Evolutionary conservation across 2,888 invertebrate species (phyloP).

Genomic region (Drosophila greeni): DNA sequence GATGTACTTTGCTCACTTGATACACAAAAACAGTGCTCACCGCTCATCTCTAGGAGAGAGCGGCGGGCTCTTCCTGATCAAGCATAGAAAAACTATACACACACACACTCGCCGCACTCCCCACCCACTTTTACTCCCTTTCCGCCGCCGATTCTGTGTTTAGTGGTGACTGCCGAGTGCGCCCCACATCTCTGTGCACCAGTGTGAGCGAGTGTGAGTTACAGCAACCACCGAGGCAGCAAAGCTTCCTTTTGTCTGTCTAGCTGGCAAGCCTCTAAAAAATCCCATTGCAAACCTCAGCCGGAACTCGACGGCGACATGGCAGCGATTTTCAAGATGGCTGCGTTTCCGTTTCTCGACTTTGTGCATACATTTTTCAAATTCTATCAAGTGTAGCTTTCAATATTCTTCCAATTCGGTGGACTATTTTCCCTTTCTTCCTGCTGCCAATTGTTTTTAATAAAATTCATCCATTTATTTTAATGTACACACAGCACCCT

Average conservation of each 20-base stretch:
- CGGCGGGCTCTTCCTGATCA: slow-evolving; percentile 50
- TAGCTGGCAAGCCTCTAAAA: slow-evolving; percentile 45
- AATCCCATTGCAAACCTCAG: slow-evolving; percentile 42
- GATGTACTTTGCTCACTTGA: slow-evolving; percentile 48
- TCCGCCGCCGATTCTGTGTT: slow-evolving; percentile 50
- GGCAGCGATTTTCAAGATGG: slow-evolving; percentile 63
- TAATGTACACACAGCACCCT: background rate
- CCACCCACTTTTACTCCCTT: slow-evolving; percentile 53
- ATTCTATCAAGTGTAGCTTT: background rate
- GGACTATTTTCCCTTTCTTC: background rate
- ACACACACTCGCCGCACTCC: slow-evolving; percentile 11
- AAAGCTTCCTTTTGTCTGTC: slow-evolving; percentile 71
- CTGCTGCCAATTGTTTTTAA: slow-evolving; percentile 1
- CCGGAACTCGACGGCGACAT: slow-evolving; percentile 55
- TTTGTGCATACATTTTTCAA: slow-evolving; percentile 29
- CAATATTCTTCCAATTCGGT: background rate
- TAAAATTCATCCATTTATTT: background rate
- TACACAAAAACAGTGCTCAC: slow-evolving; percentile 44
- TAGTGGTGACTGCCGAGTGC: slow-evolving; percentile 31
- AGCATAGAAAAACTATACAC: slow-evolving; percentile 52
- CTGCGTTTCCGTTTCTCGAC: slow-evolving; percentile 53
- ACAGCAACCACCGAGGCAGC: slow-evolving; percentile 66
- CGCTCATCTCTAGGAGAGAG: slow-evolving; percentile 45
- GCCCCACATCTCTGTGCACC: slow-evolving; percentile 60
- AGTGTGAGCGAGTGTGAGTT: slow-evolving; percentile 44